These are phyloP conservation scores for Rhincodon typus DNA, from an alignment of 2,797 vertebrate genomes.

Conservation along the genomic window DNA sequence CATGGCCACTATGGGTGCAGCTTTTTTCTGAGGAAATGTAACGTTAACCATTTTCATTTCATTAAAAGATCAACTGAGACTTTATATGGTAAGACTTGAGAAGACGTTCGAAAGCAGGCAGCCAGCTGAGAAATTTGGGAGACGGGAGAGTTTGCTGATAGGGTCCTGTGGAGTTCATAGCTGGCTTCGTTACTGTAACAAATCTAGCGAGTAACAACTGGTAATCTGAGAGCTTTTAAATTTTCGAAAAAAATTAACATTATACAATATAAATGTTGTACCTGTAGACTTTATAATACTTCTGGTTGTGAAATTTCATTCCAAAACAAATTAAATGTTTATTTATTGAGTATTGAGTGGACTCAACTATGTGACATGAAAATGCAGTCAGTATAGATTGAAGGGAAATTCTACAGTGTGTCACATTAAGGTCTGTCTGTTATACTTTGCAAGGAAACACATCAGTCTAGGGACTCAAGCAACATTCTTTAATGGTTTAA, in stretches of 20 bases:
- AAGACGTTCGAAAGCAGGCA: neutral
- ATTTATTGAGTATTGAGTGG: neutral
- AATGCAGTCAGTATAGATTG: neutral
- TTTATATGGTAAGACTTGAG: neutral
- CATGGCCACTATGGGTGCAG: neutral
- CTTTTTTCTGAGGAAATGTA: neutral
- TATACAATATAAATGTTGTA: neutral
- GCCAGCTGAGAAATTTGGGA: neutral
- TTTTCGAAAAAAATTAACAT: neutral
- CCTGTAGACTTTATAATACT: neutral
- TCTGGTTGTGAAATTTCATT: neutral
- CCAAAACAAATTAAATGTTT: neutral
- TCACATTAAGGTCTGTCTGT: neutral
- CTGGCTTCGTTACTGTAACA: neutral
- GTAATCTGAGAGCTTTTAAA: neutral
- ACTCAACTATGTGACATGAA: neutral
- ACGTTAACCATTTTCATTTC: neutral
- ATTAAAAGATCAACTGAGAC: neutral
- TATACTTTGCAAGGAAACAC: neutral
- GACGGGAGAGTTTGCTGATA: neutral
- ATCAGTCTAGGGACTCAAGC: neutral
- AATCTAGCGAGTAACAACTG: no score
- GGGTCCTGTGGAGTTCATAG: no score
- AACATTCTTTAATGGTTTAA: neutral
- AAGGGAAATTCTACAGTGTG: neutral